Conservation (phyloP, 1,140 invertebrate genomes). For the Argopecten irradians region DNA sequence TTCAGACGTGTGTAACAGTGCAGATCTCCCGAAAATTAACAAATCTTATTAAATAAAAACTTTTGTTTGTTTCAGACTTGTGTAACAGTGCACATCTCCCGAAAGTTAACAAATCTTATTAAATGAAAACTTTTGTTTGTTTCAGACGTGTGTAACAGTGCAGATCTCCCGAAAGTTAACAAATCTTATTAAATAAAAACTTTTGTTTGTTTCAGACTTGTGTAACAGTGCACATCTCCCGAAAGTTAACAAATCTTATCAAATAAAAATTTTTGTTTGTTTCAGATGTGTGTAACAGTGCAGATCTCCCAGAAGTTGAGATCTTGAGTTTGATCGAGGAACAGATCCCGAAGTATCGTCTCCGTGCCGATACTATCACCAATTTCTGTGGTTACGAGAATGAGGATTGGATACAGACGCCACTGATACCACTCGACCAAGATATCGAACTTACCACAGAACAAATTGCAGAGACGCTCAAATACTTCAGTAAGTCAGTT, state of each 20-base stretch:
- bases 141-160: slow-evolving; percentile 72
- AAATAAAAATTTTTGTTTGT: slow-evolving; percentile 10
- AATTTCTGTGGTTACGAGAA: slow-evolving; percentile 96
- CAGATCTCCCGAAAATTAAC: no score
- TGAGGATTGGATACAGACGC: slow-evolving; percentile 94
- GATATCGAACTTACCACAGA: slow-evolving; percentile 93
- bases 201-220: no score
- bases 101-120: no score
- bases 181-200: no score
- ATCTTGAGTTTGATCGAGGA: slow-evolving; percentile 96
- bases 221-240: no score
- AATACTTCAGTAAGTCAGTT: slow-evolving; percentile 95
- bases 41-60: no score
- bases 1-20: no score
- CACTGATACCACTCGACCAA: slow-evolving; percentile 81
- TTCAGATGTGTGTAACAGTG: slow-evolving; percentile 72
- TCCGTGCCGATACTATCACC: slow-evolving; percentile 95
- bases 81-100: no score
- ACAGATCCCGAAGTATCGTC: slow-evolving; percentile 94
- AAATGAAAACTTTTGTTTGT: slow-evolving; percentile 1
- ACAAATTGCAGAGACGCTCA: slow-evolving; percentile 95
- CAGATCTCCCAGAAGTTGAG: slow-evolving; percentile 86
- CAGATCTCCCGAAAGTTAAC: slow-evolving; percentile 86
- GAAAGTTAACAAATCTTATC: no score
- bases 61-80: no score